Base-by-base conservation (phyloP, 1,140 invertebrate species). In the Hypsibius dujardini region DNA sequence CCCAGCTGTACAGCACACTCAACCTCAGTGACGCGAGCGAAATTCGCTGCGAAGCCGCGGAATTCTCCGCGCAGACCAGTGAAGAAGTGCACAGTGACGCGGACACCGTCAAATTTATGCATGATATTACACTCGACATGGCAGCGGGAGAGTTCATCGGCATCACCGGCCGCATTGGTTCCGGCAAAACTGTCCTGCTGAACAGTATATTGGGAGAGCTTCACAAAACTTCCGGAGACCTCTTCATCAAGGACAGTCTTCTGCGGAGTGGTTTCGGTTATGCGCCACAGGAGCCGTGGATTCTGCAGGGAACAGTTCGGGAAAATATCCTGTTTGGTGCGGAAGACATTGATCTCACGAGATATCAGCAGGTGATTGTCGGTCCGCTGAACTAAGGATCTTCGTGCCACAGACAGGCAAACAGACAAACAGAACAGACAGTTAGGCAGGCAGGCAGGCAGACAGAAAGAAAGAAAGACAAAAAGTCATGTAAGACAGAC, bases 251-350 rank as follows among this genome's bases (percentile, higher is more conserved):
- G 59, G 46, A 46, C 15, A 46, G 28, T 1, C 1, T 73, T 45
- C 60, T 46, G 14, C 46, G 46, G 28, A 42, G 72, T 83, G 89
- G 89, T 74, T 86, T 95, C 77, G 92, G 87, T 28, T 90, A 88
- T 77, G 90, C 92, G 0, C 84, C 87, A 15, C 95, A 98, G 82
- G 87, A 87, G 73, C 84, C 91, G 3, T 98, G 94, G 94, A 81
- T 98, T 59, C 87, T 93, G 76, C 84, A 90, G 71, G 89, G 88
- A 47, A 90, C 90, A 0, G 86, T 98, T 46, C 83, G 87, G 60
- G 89, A 94, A 47, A 98, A 98, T 77, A 95, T 98, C 76, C 79
- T 95, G 1, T 96, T 95, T 81, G 92, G 92, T 0, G 86, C 85
- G 76, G 78, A 84, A 1, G 92, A 87, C 74, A 86, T 94, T 77